Evolutionary conservation across 1,140 invertebrate species (phyloP).

Genomic region (Zeugodacus cucurbitae): DNA sequence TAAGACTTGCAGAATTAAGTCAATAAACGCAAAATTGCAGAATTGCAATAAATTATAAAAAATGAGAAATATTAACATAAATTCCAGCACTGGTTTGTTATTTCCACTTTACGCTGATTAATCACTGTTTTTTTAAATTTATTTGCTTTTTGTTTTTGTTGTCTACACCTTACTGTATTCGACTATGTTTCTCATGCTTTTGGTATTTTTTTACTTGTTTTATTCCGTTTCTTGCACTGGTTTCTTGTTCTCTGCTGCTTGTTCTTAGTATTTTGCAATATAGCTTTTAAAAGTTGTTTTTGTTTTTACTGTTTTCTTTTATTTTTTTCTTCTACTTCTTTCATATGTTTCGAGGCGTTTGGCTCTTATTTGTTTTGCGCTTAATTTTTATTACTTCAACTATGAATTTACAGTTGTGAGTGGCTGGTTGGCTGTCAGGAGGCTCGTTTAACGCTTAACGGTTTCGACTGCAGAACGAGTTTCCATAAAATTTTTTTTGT

Average conservation of each 20-base stretch:
- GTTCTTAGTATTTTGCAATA: constrained; percentile 1
- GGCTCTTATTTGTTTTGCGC: neutral
- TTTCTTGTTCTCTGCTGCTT: neutral
- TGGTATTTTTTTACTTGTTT: neutral
- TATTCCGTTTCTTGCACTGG: neutral
- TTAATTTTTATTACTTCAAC: neutral
- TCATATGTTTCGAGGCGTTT: neutral
- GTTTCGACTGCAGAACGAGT: neutral
- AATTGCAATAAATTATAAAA: neutral
- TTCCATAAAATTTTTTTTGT: neutral
- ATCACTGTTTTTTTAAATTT: neutral
- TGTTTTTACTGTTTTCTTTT: neutral
- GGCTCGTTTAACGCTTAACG: constrained; percentile 16
- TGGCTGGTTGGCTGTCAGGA: neutral
- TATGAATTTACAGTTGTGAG: neutral
- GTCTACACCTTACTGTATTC: neutral
- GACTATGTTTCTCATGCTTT: neutral
- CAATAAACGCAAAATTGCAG: neutral
- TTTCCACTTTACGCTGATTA: neutral
- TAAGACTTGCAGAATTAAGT: neutral
- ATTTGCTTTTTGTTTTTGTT: neutral
- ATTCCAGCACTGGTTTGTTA: neutral
- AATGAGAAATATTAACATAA: neutral
- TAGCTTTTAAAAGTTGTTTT: neutral
- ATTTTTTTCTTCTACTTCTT: neutral